These are phyloP conservation scores for Sciurus niger DNA, from an alignment of 2,113 vertebrate genomes.

Conservation along the genomic window DNA sequence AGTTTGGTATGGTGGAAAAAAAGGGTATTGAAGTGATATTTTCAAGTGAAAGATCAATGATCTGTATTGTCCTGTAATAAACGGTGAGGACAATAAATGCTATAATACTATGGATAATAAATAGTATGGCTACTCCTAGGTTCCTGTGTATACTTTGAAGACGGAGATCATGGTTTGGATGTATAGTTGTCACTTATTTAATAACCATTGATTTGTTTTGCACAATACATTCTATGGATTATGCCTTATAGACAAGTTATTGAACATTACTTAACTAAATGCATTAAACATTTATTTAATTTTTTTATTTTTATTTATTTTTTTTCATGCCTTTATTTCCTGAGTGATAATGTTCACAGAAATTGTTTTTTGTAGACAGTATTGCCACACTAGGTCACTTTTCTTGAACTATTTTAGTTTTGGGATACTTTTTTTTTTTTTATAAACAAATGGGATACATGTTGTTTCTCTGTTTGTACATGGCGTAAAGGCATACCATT, in stretches of 20 bases:
- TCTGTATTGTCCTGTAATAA: not conserved
- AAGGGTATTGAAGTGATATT: not conserved
- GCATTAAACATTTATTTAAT: too few relatives aligned
- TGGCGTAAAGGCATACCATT: too few relatives aligned
- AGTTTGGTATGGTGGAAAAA: not conserved
- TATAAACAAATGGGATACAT: too few relatives aligned
- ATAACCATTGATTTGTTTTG: not conserved
- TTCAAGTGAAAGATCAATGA: not conserved
- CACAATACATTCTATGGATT: not conserved
- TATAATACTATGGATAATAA: not conserved
- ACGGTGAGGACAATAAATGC: too few relatives aligned
- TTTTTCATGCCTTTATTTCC: conserved; percentile 59
- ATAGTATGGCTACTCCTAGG: too few relatives aligned
- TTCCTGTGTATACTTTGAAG: not conserved
- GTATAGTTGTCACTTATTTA: not conserved
- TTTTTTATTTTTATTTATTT: too few relatives aligned
- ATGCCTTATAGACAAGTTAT: not conserved
- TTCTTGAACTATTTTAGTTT: conserved; percentile 42
- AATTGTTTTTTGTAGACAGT: conserved; percentile 14
- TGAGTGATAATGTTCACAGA: not conserved
- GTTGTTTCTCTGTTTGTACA: too few relatives aligned
- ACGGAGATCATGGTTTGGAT: not conserved
- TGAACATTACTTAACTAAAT: not conserved
- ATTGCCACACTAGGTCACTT: not conserved
- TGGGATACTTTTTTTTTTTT: conserved; percentile 7